Base-by-base conservation (phyloP, 2,888 invertebrate genomes). In the Punctoribates punctum region DNA sequence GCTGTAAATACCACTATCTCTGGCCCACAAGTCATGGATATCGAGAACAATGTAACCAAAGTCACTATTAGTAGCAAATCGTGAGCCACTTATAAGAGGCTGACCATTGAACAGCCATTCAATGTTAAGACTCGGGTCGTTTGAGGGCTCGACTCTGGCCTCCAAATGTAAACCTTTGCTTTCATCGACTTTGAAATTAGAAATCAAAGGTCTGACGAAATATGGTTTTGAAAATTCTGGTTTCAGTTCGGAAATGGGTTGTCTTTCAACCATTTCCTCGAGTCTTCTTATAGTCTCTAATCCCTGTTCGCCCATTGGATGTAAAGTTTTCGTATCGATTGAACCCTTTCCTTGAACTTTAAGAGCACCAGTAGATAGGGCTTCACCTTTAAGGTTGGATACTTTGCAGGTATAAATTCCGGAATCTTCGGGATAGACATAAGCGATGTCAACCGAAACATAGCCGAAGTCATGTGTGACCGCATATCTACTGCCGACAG, bases 41-140 rank as follows among this genome's bases (percentile, higher is more conserved):
- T 99, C 98, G 80, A 99, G 85, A 54, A 96, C 95, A 75, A 98
- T 96, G 83, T 94, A 96, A 23, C 98, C 98, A 83, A 98, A 98
- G 83, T 99, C 98, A 82, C 95, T 93, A 83, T 95, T 94, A 27
- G 95, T 95, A 83, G 91, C 90, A 87, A 96, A 97, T 82, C 98
- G 34, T 20, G 73, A 73, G 15, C 98, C 87, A 77, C 90, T 89
- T 9, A 92, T 93, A 80, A 96, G 86, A 8, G 90, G 87, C 84
- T 94, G 93, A 76, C 95, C 95, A 83, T 96, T 95, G 82, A 94
- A 89, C 83, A 90, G 93, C 96, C 96, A 96, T 85, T 96, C 95
- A 75, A 96, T 90, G 73, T 91, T 89, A 80, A 97, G 86, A 82
- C 89, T 94, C 0, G 96, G 92, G 87, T 97, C 97, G 82, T 91